A percentile compares a stretch with the other conserved stretches of the same genome.
Evolutionary conservation across 2,113 vertebrate genomes (phyloP).

Genomic region (Cygnus atratus): DNA sequence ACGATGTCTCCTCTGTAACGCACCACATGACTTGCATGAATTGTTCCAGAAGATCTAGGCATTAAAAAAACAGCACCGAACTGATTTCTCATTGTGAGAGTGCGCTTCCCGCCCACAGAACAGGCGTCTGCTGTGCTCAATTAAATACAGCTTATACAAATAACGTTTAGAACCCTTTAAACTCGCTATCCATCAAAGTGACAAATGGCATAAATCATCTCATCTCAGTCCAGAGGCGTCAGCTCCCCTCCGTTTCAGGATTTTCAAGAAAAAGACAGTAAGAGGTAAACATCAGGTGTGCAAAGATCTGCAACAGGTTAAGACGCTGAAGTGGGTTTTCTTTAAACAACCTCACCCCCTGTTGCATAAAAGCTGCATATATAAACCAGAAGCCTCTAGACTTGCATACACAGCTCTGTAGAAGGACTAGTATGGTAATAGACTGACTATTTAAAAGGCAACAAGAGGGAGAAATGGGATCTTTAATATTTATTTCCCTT

Average conservation of each 20-base stretch:
- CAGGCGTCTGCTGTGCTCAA: background rate
- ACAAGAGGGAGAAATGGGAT: background rate
- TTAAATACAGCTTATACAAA: constrained; percentile 18
- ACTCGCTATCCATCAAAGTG: background rate
- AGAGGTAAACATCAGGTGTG: background rate
- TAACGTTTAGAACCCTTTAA: background rate
- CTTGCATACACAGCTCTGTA: accelerated
- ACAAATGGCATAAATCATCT: background rate
- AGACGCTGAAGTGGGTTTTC: background rate
- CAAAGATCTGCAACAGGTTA: background rate
- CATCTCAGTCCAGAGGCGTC: background rate
- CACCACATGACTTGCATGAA: background rate
- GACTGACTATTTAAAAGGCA: background rate
- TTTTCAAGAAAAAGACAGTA: background rate
- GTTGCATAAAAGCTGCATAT: background rate
- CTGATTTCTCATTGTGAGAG: background rate
- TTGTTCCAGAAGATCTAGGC: background rate
- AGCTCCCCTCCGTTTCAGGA: background rate
- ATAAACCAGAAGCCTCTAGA: background rate
- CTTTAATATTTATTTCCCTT: background rate
- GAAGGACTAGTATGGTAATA: background rate
- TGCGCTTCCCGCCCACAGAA: background rate
- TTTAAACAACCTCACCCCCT: background rate
- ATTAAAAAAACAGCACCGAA: background rate
- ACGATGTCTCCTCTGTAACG: background rate